phyloP scores from a whole-genome alignment of 1,140 invertebrate species.

The Panagrolaimus sp. region DNA sequence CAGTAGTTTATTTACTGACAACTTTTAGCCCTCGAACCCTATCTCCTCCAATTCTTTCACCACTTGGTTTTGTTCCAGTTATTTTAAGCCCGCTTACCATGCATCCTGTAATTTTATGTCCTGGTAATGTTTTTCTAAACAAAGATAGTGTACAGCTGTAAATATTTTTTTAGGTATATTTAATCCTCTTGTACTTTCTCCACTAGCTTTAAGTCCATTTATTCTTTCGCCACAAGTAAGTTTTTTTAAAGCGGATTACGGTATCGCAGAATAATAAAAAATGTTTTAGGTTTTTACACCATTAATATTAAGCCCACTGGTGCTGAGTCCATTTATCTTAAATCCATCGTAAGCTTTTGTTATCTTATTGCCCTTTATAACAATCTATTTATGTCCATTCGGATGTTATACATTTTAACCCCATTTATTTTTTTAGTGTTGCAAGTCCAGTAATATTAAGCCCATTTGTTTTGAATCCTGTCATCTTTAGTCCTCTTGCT shows the following conservation, averaged over 20 bases:
- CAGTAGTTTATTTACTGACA: too few relatives aligned
- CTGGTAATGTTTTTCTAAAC: background rate
- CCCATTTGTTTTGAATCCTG: slow-evolving; percentile 10
- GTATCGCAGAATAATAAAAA: slow-evolving; percentile 24
- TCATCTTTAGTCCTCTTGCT: slow-evolving; percentile 12
- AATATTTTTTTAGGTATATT: slow-evolving; percentile 20
- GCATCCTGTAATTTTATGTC: slow-evolving; percentile 43
- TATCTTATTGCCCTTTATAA: too few relatives aligned
- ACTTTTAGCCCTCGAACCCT: slow-evolving; percentile 44
- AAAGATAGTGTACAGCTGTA: background rate
- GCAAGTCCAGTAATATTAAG: slow-evolving; percentile 14
- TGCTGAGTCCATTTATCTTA: background rate
- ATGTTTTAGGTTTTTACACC: slow-evolving; percentile 17
- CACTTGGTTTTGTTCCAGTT: slow-evolving; percentile 40
- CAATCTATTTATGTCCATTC: too few relatives aligned
- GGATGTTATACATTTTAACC: too few relatives aligned
- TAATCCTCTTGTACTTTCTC: slow-evolving; percentile 26
- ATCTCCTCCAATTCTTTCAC: slow-evolving; percentile 33
- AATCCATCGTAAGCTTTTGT: background rate
- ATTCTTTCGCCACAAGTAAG: slow-evolving; percentile 37
- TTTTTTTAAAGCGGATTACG: too few relatives aligned
- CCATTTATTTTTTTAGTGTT: slow-evolving; percentile 10
- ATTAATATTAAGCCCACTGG: slow-evolving; percentile 17
- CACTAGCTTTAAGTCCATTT: slow-evolving; percentile 32
- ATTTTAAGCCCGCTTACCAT: slow-evolving; percentile 44